A percentile compares a stretch with the other conserved stretches of the same genome.
Evolutionary conservation across 1,140 invertebrate species (phyloP).

Genomic region (Pogonomyrmex barbatus): DNA sequence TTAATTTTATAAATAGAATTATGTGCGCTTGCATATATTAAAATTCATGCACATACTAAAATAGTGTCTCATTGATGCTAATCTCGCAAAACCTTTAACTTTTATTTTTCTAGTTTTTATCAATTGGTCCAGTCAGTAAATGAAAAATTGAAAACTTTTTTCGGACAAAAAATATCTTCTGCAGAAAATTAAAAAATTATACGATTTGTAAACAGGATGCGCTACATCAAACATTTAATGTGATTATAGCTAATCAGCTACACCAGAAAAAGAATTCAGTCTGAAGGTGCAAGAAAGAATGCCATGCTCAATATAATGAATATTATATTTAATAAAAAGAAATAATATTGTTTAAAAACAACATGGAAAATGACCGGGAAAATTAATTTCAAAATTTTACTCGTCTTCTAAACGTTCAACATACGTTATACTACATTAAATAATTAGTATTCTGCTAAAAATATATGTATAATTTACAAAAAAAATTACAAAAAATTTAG

Average conservation of each 20-base stretch:
- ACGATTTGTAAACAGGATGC: constrained; percentile 58
- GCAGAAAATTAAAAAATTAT: neutral
- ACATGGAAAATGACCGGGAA: neutral
- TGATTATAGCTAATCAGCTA: constrained; percentile 73
- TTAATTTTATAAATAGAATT: constrained; percentile 13
- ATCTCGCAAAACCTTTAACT: constrained; percentile 2
- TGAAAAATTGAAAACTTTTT: neutral
- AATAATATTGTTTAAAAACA: constrained; percentile 13
- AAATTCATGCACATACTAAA: neutral
- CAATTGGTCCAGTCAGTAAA: neutral
- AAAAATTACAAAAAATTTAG: constrained; percentile 47
- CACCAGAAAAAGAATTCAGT: constrained; percentile 54
- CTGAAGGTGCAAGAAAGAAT: constrained; percentile 76
- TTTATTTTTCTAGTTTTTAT: neutral
- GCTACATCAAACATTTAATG: constrained; percentile 70
- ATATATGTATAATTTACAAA: constrained; percentile 30
- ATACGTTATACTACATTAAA: constrained; percentile 54
- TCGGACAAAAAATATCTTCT: neutral
- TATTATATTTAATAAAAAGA: constrained; percentile 30
- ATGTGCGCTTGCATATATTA: constrained; percentile 1
- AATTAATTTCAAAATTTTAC: constrained; percentile 35
- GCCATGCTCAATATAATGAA: constrained; percentile 66
- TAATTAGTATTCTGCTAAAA: constrained; percentile 16
- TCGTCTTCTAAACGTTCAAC: constrained; percentile 33
- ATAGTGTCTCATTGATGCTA: constrained; percentile 4